phyloP scores from a whole-genome alignment of 2,888 invertebrate species.

The Pristionchus exspectatus region DNA sequence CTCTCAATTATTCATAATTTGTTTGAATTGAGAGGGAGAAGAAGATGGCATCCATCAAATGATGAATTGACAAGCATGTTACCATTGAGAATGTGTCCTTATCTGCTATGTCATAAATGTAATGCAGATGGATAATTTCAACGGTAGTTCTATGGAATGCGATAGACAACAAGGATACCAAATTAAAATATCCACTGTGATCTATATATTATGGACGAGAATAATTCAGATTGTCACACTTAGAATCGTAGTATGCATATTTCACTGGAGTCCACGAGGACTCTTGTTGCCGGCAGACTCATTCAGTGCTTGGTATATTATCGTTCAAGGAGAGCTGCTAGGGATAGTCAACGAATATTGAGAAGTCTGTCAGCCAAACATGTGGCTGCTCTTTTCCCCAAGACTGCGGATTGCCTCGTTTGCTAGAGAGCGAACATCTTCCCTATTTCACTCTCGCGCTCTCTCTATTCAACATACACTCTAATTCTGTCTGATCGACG shows the following conservation, averaged over 20 bases:
- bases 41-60: slow-evolving; percentile 11
- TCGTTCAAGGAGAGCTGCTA: not conserved
- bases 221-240: too few relatives aligned
- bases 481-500: not conserved
- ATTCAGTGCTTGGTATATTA: too few relatives aligned
- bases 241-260: too few relatives aligned
- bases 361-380: slow-evolving; percentile 9
- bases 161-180: too few relatives aligned
- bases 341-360: not conserved
- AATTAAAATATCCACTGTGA: too few relatives aligned
- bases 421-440: not conserved
- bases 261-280: too few relatives aligned
- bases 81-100: not conserved
- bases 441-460: not conserved
- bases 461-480: not conserved
- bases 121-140: too few relatives aligned
- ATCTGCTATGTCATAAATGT: not conserved
- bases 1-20: slow-evolving; percentile 36
- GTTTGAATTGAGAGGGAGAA: slow-evolving; percentile 17
- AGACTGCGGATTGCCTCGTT: not conserved
- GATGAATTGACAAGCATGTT: slow-evolving; percentile 24
- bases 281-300: too few relatives aligned
- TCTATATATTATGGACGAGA: too few relatives aligned
- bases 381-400: not conserved
- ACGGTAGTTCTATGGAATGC: too few relatives aligned